Conservation (phyloP, 2,888 invertebrate species). For the Drosophila neotestacea region DNA sequence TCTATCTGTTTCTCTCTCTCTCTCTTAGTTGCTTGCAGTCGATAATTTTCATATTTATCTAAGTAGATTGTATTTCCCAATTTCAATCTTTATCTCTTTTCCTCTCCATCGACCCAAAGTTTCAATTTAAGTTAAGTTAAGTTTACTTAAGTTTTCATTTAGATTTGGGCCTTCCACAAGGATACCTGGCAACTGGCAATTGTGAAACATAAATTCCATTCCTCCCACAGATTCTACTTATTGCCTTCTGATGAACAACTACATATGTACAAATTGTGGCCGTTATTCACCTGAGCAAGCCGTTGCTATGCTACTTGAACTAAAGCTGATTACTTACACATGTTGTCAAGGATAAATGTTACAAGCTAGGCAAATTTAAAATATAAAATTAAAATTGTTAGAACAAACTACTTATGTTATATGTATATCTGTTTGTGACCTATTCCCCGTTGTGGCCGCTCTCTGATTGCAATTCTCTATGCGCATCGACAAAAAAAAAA, state of each 20-base stretch:
- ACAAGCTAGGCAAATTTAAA: constrained; percentile 24
- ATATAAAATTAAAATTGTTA: constrained; percentile 60
- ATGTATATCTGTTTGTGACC: constrained; percentile 27
- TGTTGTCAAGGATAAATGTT: not conserved
- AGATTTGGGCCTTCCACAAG: not conserved
- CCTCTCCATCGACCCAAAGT: too few species aligned
- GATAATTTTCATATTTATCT: too few species aligned
- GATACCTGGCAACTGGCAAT: constrained; percentile 25
- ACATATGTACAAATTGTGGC: not conserved
- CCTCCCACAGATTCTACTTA: not conserved
- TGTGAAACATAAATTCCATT: not conserved
- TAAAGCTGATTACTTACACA: constrained; percentile 8
- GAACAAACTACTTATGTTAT: constrained; percentile 1
- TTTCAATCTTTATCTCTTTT: too few species aligned
- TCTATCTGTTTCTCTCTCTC: too few species aligned
- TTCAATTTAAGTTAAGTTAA: too few species aligned
- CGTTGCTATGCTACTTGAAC: constrained; percentile 25
- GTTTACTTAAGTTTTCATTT: constrained; percentile 10
- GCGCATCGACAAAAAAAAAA: constrained; percentile 8
- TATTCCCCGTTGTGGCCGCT: not conserved
- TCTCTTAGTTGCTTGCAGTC: too few species aligned
- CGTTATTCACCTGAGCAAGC: constrained; percentile 43
- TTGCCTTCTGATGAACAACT: not conserved
- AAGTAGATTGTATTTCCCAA: too few species aligned
- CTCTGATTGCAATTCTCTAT: constrained; percentile 62